Percentiles rank a stretch among this genome's conserved stretches.
phyloP scores from a whole-genome alignment of 2,797 vertebrate species.

The Varecia variegata region DNA sequence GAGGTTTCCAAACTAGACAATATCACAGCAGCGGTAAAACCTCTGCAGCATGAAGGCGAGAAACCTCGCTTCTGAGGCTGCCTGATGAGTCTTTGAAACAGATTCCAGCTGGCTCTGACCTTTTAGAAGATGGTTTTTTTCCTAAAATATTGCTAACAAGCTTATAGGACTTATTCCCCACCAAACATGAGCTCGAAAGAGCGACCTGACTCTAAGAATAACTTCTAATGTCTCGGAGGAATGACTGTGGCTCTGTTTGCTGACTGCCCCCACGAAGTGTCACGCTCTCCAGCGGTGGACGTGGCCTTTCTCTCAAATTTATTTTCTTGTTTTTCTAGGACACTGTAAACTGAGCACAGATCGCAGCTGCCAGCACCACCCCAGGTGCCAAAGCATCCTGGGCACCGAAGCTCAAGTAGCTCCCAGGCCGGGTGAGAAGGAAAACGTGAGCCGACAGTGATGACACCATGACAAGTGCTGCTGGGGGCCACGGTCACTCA shows the following conservation, averaged over 20 bases:
- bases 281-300: not conserved
- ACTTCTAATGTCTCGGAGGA: not conserved
- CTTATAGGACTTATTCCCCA: not conserved
- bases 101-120: not conserved
- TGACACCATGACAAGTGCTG: not conserved
- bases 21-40: not conserved
- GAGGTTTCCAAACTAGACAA: not conserved
- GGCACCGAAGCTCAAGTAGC: not conserved
- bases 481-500: not conserved
- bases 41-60: not conserved
- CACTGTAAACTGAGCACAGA: not conserved
- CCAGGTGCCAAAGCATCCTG: not conserved
- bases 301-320: not conserved
- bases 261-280: not conserved
- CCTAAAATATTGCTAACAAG: not conserved
- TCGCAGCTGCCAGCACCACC: not conserved
- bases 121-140: conserved; percentile 12
- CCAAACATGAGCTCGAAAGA: not conserved
- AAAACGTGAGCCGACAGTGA: not conserved
- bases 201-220: conserved; percentile 5
- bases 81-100: not conserved
- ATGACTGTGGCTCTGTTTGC: not conserved
- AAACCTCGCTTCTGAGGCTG: not conserved
- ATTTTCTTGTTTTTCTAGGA: not conserved
- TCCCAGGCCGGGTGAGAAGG: not conserved